Percentiles rank a stretch among this genome's conserved stretches.
These are phyloP conservation scores for Philhelius pedissequus DNA, from an alignment of 2,888 invertebrate species.

Conservation along the genomic window DNA sequence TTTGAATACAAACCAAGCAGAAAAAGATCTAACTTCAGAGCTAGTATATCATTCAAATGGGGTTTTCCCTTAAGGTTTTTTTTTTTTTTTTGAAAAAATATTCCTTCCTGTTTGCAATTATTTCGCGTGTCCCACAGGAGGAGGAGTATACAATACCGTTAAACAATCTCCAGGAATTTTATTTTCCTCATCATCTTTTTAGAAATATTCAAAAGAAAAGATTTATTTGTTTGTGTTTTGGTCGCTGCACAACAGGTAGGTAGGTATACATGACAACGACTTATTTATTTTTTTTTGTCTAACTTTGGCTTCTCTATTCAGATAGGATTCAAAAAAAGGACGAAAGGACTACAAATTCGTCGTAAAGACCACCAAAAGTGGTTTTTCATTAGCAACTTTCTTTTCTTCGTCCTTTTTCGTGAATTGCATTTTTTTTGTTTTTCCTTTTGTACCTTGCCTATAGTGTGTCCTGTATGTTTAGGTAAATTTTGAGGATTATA, in stretches of 20 bases:
- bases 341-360: conserved; percentile 9
- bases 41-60: conserved; percentile 1
- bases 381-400: conserved; percentile 54
- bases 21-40: background rate
- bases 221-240: conserved; percentile 48
- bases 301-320: conserved; percentile 6
- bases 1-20: conserved; percentile 8
- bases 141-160: background rate
- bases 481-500: conserved; percentile 66
- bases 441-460: background rate
- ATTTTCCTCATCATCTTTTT: background rate
- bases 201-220: conserved; percentile 27
- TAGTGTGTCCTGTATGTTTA: conserved; percentile 41
- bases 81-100: background rate
- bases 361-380: conserved; percentile 64
- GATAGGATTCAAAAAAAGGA: background rate
- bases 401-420: conserved; percentile 23
- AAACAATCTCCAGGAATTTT: conserved; percentile 31
- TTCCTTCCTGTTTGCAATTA: conserved; percentile 33
- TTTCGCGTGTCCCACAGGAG: conserved; percentile 37
- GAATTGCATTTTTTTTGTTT: background rate
- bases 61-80: conserved; percentile 6
- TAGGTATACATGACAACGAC: no score
- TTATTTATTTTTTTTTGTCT: background rate
- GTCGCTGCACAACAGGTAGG: conserved; percentile 56